phyloP scores from a whole-genome alignment of 2,888 invertebrate species.

The Melinopterus prodromus region DNA sequence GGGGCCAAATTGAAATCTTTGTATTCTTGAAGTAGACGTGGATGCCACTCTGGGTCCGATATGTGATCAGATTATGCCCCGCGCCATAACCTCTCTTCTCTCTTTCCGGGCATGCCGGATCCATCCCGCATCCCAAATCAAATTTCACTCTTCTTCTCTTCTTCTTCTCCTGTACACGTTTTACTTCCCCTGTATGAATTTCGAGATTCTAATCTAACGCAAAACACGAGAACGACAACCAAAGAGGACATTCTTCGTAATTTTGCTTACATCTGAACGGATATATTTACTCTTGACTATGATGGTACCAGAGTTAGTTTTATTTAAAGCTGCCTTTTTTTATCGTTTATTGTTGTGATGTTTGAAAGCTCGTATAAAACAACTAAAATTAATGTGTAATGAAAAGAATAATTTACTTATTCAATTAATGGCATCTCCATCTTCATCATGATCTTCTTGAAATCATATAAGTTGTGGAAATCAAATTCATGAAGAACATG shows the following conservation, averaged over 20 bases:
- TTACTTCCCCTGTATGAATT: not conserved
- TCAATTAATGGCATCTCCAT: too few species aligned
- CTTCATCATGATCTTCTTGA: too few species aligned
- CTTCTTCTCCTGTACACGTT: conserved; percentile 19
- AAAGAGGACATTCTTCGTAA: not conserved
- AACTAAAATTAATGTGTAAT: too few species aligned
- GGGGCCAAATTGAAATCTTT: conserved; percentile 61
- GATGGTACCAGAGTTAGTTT: too few species aligned
- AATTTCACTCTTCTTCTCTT: conserved; percentile 39
- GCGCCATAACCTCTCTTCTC: conserved; percentile 45
- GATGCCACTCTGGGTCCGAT: conserved; percentile 59
- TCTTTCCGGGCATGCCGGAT: conserved; percentile 28
- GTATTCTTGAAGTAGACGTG: conserved; percentile 58
- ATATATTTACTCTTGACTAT: too few species aligned
- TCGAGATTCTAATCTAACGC: not conserved
- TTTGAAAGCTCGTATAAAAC: too few species aligned
- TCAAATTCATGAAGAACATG: too few species aligned
- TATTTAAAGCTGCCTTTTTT: too few species aligned
- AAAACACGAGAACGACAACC: not conserved
- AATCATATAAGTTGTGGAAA: too few species aligned
- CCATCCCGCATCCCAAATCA: conserved; percentile 45
- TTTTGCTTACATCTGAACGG: too few species aligned
- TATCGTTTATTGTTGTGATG: too few species aligned
- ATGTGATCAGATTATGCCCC: conserved; percentile 59
- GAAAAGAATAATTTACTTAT: too few species aligned